These are phyloP conservation scores for Vombatus ursinus DNA, from an alignment of 2,113 vertebrate genomes.

Conservation along the genomic window DNA sequence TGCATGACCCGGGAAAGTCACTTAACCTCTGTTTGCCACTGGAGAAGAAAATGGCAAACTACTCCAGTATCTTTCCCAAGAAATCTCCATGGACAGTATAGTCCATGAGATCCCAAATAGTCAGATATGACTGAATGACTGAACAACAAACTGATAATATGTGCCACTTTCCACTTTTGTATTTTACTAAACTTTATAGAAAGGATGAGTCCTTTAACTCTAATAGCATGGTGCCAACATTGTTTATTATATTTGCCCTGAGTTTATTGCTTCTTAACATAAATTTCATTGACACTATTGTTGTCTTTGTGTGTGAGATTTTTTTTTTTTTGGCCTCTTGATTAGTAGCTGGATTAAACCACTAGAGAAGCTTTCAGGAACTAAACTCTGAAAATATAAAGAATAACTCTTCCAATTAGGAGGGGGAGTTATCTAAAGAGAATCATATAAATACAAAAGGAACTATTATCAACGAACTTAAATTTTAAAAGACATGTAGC, in stretches of 20 bases:
- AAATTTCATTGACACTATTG: neutral
- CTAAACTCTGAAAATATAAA: neutral
- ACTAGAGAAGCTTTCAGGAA: neutral
- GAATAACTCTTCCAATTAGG: neutral
- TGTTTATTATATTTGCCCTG: too few species aligned
- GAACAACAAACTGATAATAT: neutral
- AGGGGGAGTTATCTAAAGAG: neutral
- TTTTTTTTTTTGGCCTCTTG: neutral
- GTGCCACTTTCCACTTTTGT: neutral
- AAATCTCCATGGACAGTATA: too few species aligned
- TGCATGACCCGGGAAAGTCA: neutral
- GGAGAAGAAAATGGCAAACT: neutral
- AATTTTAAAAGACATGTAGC: neutral
- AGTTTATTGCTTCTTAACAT: neutral
- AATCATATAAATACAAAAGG: neutral
- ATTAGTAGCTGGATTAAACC: neutral
- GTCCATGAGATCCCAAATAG: too few species aligned
- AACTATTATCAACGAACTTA: neutral
- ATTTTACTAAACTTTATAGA: neutral
- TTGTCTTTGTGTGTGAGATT: neutral
- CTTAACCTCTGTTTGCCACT: neutral
- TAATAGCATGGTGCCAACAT: neutral
- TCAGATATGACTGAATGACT: too few species aligned
- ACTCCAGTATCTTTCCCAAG: neutral
- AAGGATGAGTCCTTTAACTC: neutral